Evolutionary conservation across 1,140 invertebrate species (phyloP), one percentile per base, ranked within the genome.

Genomic region (Pararge aegeria): DNA sequence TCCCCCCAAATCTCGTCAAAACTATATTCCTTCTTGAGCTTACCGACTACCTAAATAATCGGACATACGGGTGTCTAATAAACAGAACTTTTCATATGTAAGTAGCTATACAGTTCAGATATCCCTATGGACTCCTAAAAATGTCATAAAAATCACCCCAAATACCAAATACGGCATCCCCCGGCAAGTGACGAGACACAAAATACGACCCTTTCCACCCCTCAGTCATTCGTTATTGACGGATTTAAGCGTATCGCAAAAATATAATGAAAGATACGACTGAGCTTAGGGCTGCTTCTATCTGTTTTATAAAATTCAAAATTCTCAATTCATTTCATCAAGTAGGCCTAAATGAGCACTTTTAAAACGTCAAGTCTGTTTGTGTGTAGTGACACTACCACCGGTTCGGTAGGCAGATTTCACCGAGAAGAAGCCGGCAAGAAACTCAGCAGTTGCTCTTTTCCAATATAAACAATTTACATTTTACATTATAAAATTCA

Each of bases 221-320:
- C 50, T 38, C 13, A 42, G 46, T 48, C 56, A 73, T 69, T 66
- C 64, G 66, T 67, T 73, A 69, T 73, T 69, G 69, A 72, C 63
- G 70, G 64, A 69, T 71, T 63, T 57, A 65, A 67, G 55, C 54
- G 55, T 66, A 61, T 63, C 58, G 61, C 61, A 59, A 64, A 63
- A 71, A 68, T 42, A 68, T 44, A 62, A 68, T 68, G 65, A 68
- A 65, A 61, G 37, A 50, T 59, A 62, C 46, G 56, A 40, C 37
- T 46, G 44, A 20, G 7, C 18, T 42, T 24, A 46, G 44, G 44
- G 44, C 2, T 46, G 44, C 20, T 19, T 21, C 19, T 21, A 3
- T 42, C 16, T 16, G 3, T 16, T 16, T 42, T 42, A 4, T 10
- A 27, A 9, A 1, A 38, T 12, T 12, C n/a, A n/a, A n/a, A n/a